Percentiles rank a stretch among this genome's conserved stretches.
Evolutionary conservation across 2,888 invertebrate species (phyloP).

Genomic region (Ochropleura plecta): DNA sequence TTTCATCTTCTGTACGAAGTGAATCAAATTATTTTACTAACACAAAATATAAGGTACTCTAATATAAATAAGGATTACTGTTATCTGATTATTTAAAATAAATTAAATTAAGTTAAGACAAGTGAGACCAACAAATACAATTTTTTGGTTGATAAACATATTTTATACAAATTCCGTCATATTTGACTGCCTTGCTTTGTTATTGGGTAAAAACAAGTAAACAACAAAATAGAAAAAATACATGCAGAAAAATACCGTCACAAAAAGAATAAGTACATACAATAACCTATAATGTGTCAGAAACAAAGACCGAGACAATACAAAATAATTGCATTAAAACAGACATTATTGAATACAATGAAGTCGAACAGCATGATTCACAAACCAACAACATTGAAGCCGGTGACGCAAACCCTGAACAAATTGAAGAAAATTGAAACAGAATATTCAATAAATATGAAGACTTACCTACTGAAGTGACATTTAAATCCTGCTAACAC

Average conservation of each 20-base stretch:
- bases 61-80: too few relatives aligned
- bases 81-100: too few relatives aligned
- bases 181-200: neutral
- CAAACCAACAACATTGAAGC: constrained; percentile 15
- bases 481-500: constrained; percentile 52
- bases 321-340: constrained; percentile 29
- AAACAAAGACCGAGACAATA: constrained; percentile 6
- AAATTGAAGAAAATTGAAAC: constrained; percentile 48
- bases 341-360: constrained; percentile 35
- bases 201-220: neutral
- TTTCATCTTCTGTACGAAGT: too few relatives aligned
- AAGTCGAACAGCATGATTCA: constrained; percentile 27
- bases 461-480: constrained; percentile 48
- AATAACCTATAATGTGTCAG: neutral
- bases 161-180: neutral
- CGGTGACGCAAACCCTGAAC: constrained; percentile 42
- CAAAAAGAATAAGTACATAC: too few relatives aligned
- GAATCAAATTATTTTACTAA: too few relatives aligned
- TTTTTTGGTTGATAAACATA: neutral
- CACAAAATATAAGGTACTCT: too few relatives aligned
- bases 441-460: constrained; percentile 44
- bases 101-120: neutral
- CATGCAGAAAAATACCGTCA: neutral
- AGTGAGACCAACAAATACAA: neutral
- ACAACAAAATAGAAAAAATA: neutral